Evolutionary conservation across 2,888 invertebrate species (phyloP).

Genomic region (Cephus rjabovi): DNA sequence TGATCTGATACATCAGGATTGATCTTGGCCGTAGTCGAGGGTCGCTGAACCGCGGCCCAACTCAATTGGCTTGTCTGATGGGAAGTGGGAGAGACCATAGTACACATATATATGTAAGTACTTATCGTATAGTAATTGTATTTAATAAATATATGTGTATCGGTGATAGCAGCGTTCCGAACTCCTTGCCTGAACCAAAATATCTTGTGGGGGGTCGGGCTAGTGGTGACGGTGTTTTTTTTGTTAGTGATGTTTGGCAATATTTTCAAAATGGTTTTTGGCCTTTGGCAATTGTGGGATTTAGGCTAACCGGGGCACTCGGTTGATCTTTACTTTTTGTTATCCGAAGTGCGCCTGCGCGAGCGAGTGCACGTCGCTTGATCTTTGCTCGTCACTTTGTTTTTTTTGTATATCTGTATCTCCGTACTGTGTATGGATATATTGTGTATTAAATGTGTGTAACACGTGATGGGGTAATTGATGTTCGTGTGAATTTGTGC

Average conservation of each 20-base stretch:
- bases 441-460: neutral
- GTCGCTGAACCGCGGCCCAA: slow-evolving; percentile 31
- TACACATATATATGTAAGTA: slow-evolving; percentile 66
- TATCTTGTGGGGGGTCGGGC: slow-evolving; percentile 30
- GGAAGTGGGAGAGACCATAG: slow-evolving; percentile 67
- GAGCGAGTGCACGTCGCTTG: neutral
- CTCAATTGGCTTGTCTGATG: slow-evolving; percentile 50
- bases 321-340: neutral
- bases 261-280: neutral
- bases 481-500: neutral
- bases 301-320: neutral
- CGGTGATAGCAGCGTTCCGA: slow-evolving; percentile 65
- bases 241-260: neutral
- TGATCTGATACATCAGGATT: slow-evolving; percentile 8
- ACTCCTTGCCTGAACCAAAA: slow-evolving; percentile 65
- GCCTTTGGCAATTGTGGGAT: neutral
- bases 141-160: slow-evolving; percentile 62
- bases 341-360: neutral
- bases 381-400: neutral
- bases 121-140: slow-evolving; percentile 65
- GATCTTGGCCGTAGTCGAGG: slow-evolving; percentile 23
- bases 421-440: neutral
- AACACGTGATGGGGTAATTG: neutral
- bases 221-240: slow-evolving; percentile 2
- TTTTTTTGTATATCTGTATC: neutral